Conservation (phyloP, 2,113 vertebrate species). For the Ploceus nigricollis region DNA sequence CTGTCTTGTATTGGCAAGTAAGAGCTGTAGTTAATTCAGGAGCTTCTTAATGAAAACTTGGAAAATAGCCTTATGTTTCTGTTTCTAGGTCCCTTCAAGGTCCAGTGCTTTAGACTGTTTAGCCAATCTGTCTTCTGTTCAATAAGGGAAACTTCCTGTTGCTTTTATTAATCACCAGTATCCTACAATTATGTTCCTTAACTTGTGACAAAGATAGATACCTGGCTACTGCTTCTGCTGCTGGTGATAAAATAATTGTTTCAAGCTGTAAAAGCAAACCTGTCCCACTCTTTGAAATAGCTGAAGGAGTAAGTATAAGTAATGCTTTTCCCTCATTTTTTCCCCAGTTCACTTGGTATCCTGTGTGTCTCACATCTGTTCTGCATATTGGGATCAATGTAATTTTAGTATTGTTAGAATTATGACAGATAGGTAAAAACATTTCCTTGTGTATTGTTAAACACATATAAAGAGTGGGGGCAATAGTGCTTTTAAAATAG, state of each 20-base stretch:
- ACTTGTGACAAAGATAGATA: slow-evolving; percentile 86
- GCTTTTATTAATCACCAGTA: not conserved
- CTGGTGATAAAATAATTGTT: slow-evolving; percentile 92
- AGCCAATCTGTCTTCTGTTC: not conserved
- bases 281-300: slow-evolving; percentile 86
- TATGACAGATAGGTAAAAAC: not conserved
- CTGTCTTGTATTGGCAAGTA: not conserved
- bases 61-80: not conserved
- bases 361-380: not conserved
- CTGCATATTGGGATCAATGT: not conserved
- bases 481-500: not conserved
- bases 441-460: not conserved
- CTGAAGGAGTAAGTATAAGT: slow-evolving; percentile 86
- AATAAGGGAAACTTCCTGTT: not conserved
- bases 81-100: not conserved
- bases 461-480: not conserved
- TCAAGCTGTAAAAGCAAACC: slow-evolving; percentile 88
- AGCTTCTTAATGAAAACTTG: not conserved
- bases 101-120: not conserved
- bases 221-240: slow-evolving; percentile 87
- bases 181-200: slow-evolving; percentile 65
- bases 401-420: not conserved
- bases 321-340: not conserved
- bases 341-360: not conserved
- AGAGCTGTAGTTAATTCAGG: not conserved